Conservation (phyloP, 2,797 vertebrate genomes). For the Macropus fuliginosus region DNA sequence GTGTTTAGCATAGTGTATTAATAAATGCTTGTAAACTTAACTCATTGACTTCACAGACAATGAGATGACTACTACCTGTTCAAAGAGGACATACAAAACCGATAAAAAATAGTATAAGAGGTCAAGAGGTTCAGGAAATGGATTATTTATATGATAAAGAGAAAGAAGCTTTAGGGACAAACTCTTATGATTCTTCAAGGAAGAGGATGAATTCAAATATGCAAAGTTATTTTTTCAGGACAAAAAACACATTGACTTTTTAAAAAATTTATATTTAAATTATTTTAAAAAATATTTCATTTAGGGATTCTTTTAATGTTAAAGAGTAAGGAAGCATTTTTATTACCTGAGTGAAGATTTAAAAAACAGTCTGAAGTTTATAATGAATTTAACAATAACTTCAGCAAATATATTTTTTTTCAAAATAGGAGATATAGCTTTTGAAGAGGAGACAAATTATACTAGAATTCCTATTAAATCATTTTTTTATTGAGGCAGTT, state of each 20-base stretch:
- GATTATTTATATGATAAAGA: slow-evolving; percentile 26
- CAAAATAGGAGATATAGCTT: background rate
- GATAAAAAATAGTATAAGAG: background rate
- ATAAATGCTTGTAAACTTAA: background rate
- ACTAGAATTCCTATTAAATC: background rate
- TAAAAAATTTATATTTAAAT: background rate
- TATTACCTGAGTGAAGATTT: background rate
- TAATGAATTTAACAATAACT: background rate
- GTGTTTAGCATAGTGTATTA: background rate
- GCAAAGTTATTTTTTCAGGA: slow-evolving; percentile 33
- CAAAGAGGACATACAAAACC: slow-evolving; percentile 37
- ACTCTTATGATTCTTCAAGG: slow-evolving; percentile 20
- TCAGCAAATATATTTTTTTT: background rate
- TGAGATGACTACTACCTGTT: background rate
- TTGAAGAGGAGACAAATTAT: background rate
- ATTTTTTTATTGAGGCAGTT: background rate
- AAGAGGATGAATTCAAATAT: slow-evolving; percentile 1
- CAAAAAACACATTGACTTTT: background rate
- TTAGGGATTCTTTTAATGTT: background rate
- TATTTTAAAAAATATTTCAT: slow-evolving; percentile 20
- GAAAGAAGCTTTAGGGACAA: slow-evolving; percentile 18
- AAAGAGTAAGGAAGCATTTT: background rate
- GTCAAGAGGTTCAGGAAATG: background rate
- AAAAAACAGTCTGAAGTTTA: background rate
- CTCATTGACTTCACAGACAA: background rate